Base-by-base conservation (phyloP, 2,888 invertebrate genomes). In the Panopea generosa region DNA sequence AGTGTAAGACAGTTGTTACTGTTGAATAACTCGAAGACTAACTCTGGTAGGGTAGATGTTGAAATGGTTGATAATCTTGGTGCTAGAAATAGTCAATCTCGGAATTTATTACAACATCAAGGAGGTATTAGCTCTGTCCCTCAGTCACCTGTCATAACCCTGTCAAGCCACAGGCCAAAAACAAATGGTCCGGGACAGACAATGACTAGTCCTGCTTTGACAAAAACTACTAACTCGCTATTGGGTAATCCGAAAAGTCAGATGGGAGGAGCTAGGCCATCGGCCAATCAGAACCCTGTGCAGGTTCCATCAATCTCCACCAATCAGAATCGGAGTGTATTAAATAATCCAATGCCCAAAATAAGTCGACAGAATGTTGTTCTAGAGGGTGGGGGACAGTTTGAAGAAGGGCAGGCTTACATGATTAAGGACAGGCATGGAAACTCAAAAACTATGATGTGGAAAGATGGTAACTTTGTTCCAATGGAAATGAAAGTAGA, bases 331-430 rank as follows among this genome's bases (percentile, higher is more conserved):
- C 33, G 55, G 20, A 26, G 24, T 26, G 29, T 47, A 55, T 38
- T 55, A 26, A 33, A 20, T 26, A 57, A 40, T 52, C 50, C 69
- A 11, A 59, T 33, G 57, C 53, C 50, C 3, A 52, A 65, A 38
- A 66, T 65, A 11, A 62, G 47, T 50, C 71, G 67, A 33, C 50
- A 60, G 14, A 77, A 77, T 50, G 84, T 82, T 2, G 70, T 73
- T 11, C 38, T 82, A 9, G 77, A 75, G 55, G 75, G 79, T 18
- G 83, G 84, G 27, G 81, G 79, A 14, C 68, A 84, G 47, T 77
- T 82, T 66, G 72, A 81, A 61, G 72, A 81, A 16, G 79, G 77
- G 2, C 75, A 74, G 53, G 75, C 75, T 9, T 84, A 84, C 63
- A 49, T 84, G 20, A 74, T 84, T 16, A 60, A 61, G 2, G 68